A percentile compares a stretch with the other conserved stretches of the same genome.
These are phyloP conservation scores for Lydus trimaculatus DNA, from an alignment of 2,888 invertebrate genomes.

Conservation along the genomic window DNA sequence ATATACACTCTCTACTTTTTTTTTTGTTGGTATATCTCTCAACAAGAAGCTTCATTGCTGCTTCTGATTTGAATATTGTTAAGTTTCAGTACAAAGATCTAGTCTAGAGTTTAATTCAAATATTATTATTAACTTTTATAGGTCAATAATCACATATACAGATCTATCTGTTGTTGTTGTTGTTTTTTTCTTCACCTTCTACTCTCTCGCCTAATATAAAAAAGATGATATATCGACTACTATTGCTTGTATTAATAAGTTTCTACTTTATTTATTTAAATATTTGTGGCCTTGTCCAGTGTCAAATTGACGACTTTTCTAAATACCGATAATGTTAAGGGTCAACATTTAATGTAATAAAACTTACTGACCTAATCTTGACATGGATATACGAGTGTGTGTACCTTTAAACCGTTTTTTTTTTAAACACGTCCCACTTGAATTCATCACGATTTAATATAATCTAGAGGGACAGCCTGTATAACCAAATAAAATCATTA, in stretches of 20 bases:
- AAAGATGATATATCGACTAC: neutral
- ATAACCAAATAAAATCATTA: too few relatives aligned
- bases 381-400: neutral
- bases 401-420: neutral
- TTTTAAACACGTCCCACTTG: too few relatives aligned
- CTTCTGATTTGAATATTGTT: neutral
- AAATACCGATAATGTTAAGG: constrained; percentile 5
- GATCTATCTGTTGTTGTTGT: neutral
- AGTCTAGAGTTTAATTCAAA: neutral
- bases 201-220: neutral
- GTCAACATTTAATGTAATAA: neutral
- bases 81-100: neutral
- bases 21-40: constrained; percentile 5
- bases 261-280: neutral
- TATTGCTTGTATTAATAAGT: neutral
- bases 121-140: neutral
- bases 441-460: too few relatives aligned
- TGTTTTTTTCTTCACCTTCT: too few relatives aligned
- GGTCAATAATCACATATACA: neutral
- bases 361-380: neutral
- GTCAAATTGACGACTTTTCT: constrained; percentile 4
- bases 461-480: too few relatives aligned
- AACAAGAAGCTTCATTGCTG: constrained; percentile 28
- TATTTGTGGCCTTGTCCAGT: neutral
- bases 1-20: neutral